Base-by-base conservation (phyloP, 2,888 invertebrate genomes). In the Eutolmus rufibarbis region DNA sequence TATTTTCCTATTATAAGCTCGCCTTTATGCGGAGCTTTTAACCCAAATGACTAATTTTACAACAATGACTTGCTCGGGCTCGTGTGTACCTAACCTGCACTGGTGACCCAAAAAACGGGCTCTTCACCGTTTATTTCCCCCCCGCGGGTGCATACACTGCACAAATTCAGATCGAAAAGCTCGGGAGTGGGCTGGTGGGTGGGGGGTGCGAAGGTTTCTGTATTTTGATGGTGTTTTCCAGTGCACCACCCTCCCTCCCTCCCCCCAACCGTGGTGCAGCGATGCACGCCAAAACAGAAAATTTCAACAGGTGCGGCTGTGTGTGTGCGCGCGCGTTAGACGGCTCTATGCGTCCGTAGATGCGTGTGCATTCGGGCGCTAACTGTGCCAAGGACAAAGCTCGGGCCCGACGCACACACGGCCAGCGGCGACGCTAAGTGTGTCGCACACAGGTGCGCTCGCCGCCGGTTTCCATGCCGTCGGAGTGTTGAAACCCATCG, bases 381-480 rank as follows among this genome's bases (percentile, higher is more conserved):
- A 89, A 89, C 87, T 89, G 87, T 89, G 89, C 89, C 89, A 89
- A 89, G 89, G 89, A 89, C 89, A 89, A 87, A 88, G 87, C 88
- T 89, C 85, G 78, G 85, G 76, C 77, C 31, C 74, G 77, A 87
- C 76, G 77, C 84, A 82, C 79, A n/a, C 12, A 57, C 85, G 43
- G 34, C 40, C 76, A 16, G 8, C 28, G 16, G 23, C 28, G 2
- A 74, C 46, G 43, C 40, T 16, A 85, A 85, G 85, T 85, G 85
- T 85, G 77, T 77, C 77, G 46, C 77, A 86, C 77, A 86, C 86
- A 86, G 12, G 28, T n/a, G 34, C 51, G 43, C 43, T 57, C 57
- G 34, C 56, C 31, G 81, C 81, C 56, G 81, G 81, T 43, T 77
- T 82, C 66, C 56, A 82, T 66, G n/a, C 28, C 66, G 82, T 66